Evolutionary conservation across 2,888 invertebrate genomes (phyloP).

Genomic region (Andrena bicolor): DNA sequence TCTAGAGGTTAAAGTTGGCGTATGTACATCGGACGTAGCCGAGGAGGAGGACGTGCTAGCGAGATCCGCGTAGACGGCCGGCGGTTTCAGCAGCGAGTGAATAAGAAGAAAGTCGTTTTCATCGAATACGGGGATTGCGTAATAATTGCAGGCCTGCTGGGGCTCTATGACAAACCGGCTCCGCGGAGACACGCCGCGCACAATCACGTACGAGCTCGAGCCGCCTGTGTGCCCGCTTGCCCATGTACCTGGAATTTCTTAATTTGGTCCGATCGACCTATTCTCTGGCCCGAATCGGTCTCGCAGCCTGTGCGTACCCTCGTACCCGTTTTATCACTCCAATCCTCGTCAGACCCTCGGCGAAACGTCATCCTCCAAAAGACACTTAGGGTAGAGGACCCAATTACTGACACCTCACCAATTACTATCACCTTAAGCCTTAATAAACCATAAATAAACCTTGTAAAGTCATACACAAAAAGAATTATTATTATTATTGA

Average conservation of each 20-base stretch:
- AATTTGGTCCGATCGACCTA: constrained; percentile 69
- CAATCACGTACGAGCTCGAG: constrained; percentile 37
- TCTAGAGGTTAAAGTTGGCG: neutral
- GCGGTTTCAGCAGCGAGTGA: constrained; percentile 35
- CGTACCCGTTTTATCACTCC: constrained; percentile 25
- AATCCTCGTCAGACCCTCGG: neutral
- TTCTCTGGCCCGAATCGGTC: constrained; percentile 54
- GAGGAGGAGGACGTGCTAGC: neutral
- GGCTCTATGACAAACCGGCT: constrained; percentile 68
- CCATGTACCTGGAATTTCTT: constrained; percentile 64
- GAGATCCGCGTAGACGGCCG: constrained; percentile 15
- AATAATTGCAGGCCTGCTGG: constrained; percentile 53
- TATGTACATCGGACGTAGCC: too few species aligned
- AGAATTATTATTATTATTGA: too few species aligned
- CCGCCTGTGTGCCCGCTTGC: constrained; percentile 26
- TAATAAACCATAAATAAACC: too few species aligned
- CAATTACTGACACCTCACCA: too few species aligned
- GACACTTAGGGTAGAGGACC: too few species aligned
- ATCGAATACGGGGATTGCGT: constrained; percentile 66
- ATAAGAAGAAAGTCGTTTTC: constrained; percentile 72
- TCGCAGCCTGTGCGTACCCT: constrained; percentile 33
- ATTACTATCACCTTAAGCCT: too few species aligned
- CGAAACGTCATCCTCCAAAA: neutral
- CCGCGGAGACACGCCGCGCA: constrained; percentile 36
- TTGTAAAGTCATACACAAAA: too few species aligned